phyloP scores from a whole-genome alignment of 2,797 vertebrate genomes.

The Thripadectes ignobilis region DNA sequence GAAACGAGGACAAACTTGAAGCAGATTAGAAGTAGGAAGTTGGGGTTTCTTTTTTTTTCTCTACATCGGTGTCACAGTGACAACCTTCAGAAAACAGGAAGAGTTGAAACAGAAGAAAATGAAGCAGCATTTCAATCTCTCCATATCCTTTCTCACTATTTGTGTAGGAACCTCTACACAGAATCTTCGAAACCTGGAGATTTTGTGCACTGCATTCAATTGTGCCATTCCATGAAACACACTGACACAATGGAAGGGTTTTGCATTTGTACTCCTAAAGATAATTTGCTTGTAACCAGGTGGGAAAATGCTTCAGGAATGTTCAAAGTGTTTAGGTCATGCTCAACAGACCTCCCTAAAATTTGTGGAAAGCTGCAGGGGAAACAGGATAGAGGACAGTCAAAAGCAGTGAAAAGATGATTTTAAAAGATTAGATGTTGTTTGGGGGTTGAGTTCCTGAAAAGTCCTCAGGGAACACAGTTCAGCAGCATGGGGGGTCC shows the following conservation, averaged over 20 bases:
- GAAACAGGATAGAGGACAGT: neutral
- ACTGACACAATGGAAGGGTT: neutral
- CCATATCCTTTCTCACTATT: neutral
- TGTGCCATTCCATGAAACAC: neutral
- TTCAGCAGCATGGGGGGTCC: neutral
- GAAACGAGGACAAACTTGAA: constrained; percentile 33
- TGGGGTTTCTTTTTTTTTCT: constrained; percentile 4
- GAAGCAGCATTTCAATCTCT: constrained; percentile 17
- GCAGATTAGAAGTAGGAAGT: constrained; percentile 73
- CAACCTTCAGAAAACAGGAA: constrained; percentile 76
- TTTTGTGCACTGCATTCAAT: too few relatives aligned
- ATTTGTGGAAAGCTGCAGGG: neutral
- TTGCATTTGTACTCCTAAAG: neutral
- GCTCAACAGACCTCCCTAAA: neutral
- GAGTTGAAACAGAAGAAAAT: constrained; percentile 45
- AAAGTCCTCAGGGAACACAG: neutral
- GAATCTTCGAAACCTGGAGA: neutral
- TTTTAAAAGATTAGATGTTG: neutral
- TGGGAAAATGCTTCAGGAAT: neutral
- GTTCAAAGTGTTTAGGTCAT: neutral
- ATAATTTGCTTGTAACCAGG: neutral
- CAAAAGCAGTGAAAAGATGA: neutral
- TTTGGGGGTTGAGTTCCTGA: neutral
- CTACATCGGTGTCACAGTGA: constrained; percentile 30
- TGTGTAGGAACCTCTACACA: neutral